Percentiles rank a stretch among this genome's conserved stretches.
Conservation (phyloP, 1,140 invertebrate genomes). For the Leptoteleia sp. region DNA sequence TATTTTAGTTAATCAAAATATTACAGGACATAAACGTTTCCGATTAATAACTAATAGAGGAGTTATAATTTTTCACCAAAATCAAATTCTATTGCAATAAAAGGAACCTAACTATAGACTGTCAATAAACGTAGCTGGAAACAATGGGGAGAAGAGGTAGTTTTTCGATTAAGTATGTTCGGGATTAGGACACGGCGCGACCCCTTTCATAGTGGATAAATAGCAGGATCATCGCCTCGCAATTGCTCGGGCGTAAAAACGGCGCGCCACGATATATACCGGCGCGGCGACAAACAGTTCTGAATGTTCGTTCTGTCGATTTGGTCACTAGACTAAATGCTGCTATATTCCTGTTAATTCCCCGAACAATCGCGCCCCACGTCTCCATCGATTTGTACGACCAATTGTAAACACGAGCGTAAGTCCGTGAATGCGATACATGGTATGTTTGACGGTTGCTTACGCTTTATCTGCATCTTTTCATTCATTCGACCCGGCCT, state of each 20-base stretch:
- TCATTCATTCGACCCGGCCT: conserved; percentile 44
- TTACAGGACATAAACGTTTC: too few species aligned
- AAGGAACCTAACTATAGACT: too few species aligned
- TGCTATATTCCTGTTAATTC: conserved; percentile 76
- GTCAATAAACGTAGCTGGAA: conserved; percentile 41
- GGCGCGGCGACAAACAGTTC: conserved; percentile 55
- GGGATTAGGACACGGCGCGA: conserved; percentile 51
- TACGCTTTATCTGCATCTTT: conserved; percentile 65
- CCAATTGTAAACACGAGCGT: conserved; percentile 63
- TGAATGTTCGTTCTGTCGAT: conserved; percentile 58
- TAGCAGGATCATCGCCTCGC: conserved; percentile 69
- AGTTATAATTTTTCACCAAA: too few species aligned
- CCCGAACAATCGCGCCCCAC: conserved; percentile 70
- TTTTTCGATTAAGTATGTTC: conserved; percentile 60
- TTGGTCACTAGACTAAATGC: conserved; percentile 71
- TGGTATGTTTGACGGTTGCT: conserved; percentile 53
- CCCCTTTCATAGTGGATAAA: conserved; percentile 69
- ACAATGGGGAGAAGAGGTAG: conserved; percentile 50
- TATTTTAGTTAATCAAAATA: too few species aligned
- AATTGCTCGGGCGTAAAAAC: conserved; percentile 70
- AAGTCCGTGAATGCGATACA: conserved; percentile 66
- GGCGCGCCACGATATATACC: conserved; percentile 48
- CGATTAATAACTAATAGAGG: too few species aligned
- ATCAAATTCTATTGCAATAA: too few species aligned
- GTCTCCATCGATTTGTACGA: conserved; percentile 66